Conservation (phyloP, 2,888 invertebrate species). For the Ennomos fuscantarius region DNA sequence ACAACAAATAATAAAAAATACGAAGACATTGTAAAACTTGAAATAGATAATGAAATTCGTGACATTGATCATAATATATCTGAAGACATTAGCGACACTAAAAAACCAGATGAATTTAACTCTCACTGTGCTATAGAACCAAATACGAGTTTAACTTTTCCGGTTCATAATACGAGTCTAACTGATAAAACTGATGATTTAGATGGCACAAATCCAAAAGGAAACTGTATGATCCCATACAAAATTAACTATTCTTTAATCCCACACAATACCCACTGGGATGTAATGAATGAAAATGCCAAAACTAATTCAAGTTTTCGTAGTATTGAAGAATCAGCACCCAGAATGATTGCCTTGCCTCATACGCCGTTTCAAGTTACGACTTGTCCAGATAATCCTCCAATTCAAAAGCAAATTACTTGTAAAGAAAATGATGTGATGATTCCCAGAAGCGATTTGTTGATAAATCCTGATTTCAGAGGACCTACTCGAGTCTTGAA, state of each 20-base stretch:
- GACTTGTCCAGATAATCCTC: background rate
- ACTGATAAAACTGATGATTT: background rate
- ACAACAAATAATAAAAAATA: background rate
- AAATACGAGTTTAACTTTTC: background rate
- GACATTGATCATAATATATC: background rate
- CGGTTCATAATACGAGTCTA: background rate
- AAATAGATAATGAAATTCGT: background rate
- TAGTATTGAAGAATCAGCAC: background rate
- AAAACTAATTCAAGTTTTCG: background rate
- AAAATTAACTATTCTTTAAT: background rate
- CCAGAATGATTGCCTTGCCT: background rate
- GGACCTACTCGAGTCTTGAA: background rate
- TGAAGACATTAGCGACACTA: background rate
- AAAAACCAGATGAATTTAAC: background rate
- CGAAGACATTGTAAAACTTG: background rate
- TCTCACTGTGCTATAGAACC: background rate
- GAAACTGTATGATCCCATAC: background rate
- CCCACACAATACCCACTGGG: no score
- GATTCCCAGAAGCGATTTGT: background rate
- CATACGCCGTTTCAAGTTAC: background rate
- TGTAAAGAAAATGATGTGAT: background rate
- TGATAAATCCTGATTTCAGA: background rate
- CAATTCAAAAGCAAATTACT: background rate
- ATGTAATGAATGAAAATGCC: background rate
- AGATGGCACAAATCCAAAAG: background rate